Evolutionary conservation across 2,888 invertebrate genomes (phyloP), one percentile per base, ranked within the genome.

Genomic region (Blera fallax): DNA sequence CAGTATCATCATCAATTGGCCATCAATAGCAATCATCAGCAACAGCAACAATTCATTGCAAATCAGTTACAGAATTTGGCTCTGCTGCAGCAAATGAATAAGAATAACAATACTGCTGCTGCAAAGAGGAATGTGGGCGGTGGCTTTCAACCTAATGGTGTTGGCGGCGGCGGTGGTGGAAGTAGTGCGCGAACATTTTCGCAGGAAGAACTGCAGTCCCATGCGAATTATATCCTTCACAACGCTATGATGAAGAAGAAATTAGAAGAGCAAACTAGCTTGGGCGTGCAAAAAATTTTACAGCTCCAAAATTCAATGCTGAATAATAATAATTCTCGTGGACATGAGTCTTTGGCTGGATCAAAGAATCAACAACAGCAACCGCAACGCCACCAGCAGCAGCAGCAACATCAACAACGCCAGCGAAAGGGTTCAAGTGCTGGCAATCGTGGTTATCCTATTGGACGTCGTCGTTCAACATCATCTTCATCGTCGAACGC

Each of bases 201-300:
- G 0, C 91, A 91, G 29, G 91, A 91, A 83, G 91, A 91, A 69
- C 76, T 91, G 29, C 90, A 91, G 73, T 89, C 90, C 0, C 91
- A 91, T 88, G 90, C 91, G 4, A 91, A 90, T 76, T 87, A 88
- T 10, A 91, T 91, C 64, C 91, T 91, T 90, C 91, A 91, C 40
- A 91, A 91, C 88, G 91, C 91, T n/a, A 89, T 91, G 58, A 89
- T 91, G 70, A 91, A 91, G 58, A 91, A 91, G 24, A 91, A 91
- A 79, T 87, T 91, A 32, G 91, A 91, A 62, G 91, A 91, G 43
- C 91, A 91, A 87, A 88, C 88, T 0, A 89, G 88, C 8, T 74
- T 89, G 7, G 89, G 89, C 1, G 65, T 89, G 24, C 89, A 89
- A 72, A 91, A 91, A 78, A 87, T 91, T 21, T 84, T 91, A 3